Base-by-base conservation (phyloP, 35 echinoderm and acorn worm species). In the Stichopus chloronotus region DNA sequence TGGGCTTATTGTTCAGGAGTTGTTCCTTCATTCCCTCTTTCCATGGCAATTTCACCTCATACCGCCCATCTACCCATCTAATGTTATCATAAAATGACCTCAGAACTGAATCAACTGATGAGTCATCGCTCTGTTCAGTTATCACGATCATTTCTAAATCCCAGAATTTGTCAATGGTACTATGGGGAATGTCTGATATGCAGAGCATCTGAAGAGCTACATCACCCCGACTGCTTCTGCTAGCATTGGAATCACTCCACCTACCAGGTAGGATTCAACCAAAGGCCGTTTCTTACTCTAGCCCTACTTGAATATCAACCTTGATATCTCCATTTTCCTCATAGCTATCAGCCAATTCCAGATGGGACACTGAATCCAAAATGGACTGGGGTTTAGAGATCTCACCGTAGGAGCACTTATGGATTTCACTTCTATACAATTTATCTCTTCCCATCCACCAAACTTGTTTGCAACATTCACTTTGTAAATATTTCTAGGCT, bases 391-490 rank as follows among this genome's bases (percentile, higher is more conserved):
- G 90, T 54, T 52, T 79, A 79, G 5, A 91, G 52, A 91, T 80
- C 90, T 91, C 71, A 79, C 14, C 90, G 58, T 74, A 90, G 88
- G 88, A 25, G 88, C 88, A 72, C 88, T 72, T 90, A 90, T 72
- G 7, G 13, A 90, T 76, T 76, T 65, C 17, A 63, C 57, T 2
- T 89, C 57, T 24, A 63, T 76, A 57, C 88, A 79, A 91, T 89
- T 89, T 5, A 89, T 78, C 25, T 58, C 71, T 57, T 91, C 90
- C 71, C 90, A 91, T 9, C 69, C 71, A 79, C 69, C 90, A 79
- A 91, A 91, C 90, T 0, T 91, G 55, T 91, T 91, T 76, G 63
- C 88, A 76, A 91, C 71, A 91, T 91, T 91, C 55, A 91, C 88
- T 16, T 77, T 91, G 71, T 91, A 78, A 76, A 78, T 78, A 91